Percentiles rank a stretch among this genome's conserved stretches.
phyloP scores from a whole-genome alignment of 2,888 invertebrate genomes.

The Rugalucina vietnamica region DNA sequence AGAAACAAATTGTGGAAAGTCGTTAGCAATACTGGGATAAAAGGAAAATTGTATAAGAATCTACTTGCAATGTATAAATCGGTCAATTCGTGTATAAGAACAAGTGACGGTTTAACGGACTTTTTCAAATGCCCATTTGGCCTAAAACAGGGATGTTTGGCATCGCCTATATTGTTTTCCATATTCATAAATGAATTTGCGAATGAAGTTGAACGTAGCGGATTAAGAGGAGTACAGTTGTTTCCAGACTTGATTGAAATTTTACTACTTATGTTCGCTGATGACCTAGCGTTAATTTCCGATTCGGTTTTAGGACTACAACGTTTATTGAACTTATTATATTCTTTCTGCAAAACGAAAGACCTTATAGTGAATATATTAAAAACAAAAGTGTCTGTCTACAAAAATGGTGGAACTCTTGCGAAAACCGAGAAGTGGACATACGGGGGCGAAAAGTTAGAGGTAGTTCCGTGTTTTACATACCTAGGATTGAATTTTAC shows the following conservation, averaged over 20 bases:
- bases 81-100: too few relatives aligned
- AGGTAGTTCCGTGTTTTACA: background rate
- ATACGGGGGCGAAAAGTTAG: background rate
- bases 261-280: constrained; percentile 13
- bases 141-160: too few relatives aligned
- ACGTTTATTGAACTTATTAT: background rate
- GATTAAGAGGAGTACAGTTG: background rate
- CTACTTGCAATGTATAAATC: too few relatives aligned
- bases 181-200: background rate
- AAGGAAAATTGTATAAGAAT: too few relatives aligned
- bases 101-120: too few relatives aligned
- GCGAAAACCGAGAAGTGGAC: background rate
- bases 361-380: background rate
- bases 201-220: background rate
- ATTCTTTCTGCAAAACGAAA: background rate
- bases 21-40: too few relatives aligned
- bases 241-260: background rate
- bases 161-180: background rate
- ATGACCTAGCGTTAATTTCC: constrained; percentile 5
- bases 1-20: too few relatives aligned
- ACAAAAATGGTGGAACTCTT: background rate
- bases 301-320: constrained; percentile 11
- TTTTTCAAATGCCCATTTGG: too few relatives aligned
- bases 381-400: background rate
- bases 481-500: background rate